Base-by-base conservation (phyloP, 2,797 vertebrate genomes). In the Pygocentrus nattereri region DNA sequence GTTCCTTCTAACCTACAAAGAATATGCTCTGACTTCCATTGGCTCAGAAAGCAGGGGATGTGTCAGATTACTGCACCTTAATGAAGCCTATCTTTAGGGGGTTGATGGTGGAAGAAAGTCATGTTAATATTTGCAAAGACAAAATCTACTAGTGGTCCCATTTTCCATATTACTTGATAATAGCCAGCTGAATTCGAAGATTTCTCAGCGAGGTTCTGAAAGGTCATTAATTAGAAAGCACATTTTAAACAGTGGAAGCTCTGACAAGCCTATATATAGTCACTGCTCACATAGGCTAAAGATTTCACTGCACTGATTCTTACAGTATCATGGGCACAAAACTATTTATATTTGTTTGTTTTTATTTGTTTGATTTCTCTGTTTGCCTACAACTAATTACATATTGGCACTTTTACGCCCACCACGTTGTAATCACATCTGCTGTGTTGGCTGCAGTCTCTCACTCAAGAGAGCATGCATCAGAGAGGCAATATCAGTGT, bases 51-150 rank as follows among this genome's bases (percentile, higher is more conserved):
- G 34, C 79, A 89, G 65, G 69, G 62, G 89, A 88, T 88, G 87
- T 82, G 86, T 91, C 86, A 86, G 88, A 87, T 90, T 88, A 91
- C 87, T 82, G 84, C 75, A 79, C 85, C 90, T 90, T 90, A 92
- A 92, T 90, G 88, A 94, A 88, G 80, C 83, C 74, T 87, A 78
- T 82, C 87, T 72, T 65, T 31, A 13, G 50, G 30, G 65, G 30
- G 74, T 49, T 81, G 54, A 82, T 44, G 50, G 50, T 68, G 50
- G 74, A 73, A 77, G 30, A 64, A 27, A 2, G 62, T 73, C 77
- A 49, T 75, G 72, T 76, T 75, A 68, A 74, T 71, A 74, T 81
- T 84, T 81, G 69, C 74, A 58, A 78, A 56, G 72, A 83, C 30
- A 54, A 61, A 61, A 78, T 83, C 38, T 67, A 80, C 84, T 77